Percentiles rank a stretch among this genome's conserved stretches.
Evolutionary conservation across 1,140 invertebrate species (phyloP).

Genomic region (Mycetomoellerius zeteki): DNA sequence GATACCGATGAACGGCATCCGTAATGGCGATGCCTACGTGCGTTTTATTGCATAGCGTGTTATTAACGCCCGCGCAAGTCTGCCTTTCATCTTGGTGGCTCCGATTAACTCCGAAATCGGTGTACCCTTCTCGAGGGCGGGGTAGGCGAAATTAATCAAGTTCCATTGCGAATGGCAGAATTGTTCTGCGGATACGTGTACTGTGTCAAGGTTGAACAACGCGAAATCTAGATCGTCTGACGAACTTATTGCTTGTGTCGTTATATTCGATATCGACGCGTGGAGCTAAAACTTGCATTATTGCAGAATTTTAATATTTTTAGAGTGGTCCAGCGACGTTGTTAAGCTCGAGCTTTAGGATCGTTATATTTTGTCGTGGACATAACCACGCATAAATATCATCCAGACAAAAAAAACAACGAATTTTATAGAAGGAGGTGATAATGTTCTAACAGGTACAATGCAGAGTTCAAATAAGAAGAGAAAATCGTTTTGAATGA

Average conservation of each 20-base stretch:
- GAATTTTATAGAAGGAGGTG: not conserved
- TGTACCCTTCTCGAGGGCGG: not conserved
- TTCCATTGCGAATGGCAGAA: not conserved
- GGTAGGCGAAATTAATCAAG: not conserved
- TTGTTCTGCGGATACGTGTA: not conserved
- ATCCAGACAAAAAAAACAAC: not conserved
- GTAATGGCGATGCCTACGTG: constrained; percentile 41
- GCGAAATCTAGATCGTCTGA: constrained; percentile 58
- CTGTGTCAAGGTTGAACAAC: constrained; percentile 66
- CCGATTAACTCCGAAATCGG: not conserved
- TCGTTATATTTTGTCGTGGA: not conserved
- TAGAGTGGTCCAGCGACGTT: constrained; percentile 20
- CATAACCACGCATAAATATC: constrained; percentile 10
- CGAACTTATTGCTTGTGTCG: not conserved
- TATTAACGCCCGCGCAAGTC: constrained; percentile 57
- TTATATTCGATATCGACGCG: constrained; percentile 21
- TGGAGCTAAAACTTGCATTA: constrained; percentile 13
- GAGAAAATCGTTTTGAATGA: not conserved
- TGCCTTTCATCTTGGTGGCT: not conserved
- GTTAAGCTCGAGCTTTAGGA: constrained; percentile 1
- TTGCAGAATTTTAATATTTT: constrained; percentile 52
- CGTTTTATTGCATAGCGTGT: constrained; percentile 73
- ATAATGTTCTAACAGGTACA: not conserved
- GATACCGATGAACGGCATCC: constrained; percentile 71
- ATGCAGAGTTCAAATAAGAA: not conserved